Conservation (phyloP, 2,888 invertebrate species). For the Hirtodrosophila cameraria region DNA sequence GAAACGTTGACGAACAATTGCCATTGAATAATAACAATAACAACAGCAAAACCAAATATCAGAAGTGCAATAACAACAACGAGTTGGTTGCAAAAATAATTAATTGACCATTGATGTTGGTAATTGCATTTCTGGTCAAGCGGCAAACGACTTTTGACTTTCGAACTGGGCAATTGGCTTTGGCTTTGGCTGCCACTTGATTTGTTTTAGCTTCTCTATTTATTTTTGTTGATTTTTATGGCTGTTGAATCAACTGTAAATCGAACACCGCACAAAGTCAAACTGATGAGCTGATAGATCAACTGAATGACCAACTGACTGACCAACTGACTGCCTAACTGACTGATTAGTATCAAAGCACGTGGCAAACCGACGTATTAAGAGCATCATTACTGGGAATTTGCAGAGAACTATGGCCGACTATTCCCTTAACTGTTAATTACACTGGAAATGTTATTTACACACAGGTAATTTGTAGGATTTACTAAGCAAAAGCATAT, state of each 20-base stretch:
- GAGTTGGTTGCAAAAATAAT: slow-evolving; percentile 26
- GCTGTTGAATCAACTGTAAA: slow-evolving; percentile 40
- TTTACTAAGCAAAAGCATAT: slow-evolving; percentile 7
- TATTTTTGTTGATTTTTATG: slow-evolving; percentile 53
- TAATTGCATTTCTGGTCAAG: slow-evolving; percentile 60
- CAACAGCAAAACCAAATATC: slow-evolving; percentile 1
- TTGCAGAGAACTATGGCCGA: slow-evolving; percentile 4
- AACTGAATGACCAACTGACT: not conserved
- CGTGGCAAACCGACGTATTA: not conserved
- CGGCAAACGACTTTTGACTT: slow-evolving; percentile 20
- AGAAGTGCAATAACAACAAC: slow-evolving; percentile 18
- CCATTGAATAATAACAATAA: slow-evolving; percentile 14
- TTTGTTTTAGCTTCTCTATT: slow-evolving; percentile 43
- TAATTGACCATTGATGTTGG: slow-evolving; percentile 67
- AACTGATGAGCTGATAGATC: slow-evolving; percentile 12
- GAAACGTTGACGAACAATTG: slow-evolving; percentile 25
- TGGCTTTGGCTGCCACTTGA: slow-evolving; percentile 36
- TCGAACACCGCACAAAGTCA: slow-evolving; percentile 18
- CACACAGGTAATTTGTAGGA: slow-evolving; percentile 13
- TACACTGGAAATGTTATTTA: slow-evolving; percentile 26
- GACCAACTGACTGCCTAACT: not conserved
- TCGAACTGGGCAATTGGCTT: slow-evolving; percentile 36
- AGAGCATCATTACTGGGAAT: slow-evolving; percentile 10
- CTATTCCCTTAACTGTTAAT: slow-evolving; percentile 16
- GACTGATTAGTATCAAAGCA: slow-evolving; percentile 3